Evolutionary conservation across 2,888 invertebrate species (phyloP).

Genomic region (Deilephila porcellus): DNA sequence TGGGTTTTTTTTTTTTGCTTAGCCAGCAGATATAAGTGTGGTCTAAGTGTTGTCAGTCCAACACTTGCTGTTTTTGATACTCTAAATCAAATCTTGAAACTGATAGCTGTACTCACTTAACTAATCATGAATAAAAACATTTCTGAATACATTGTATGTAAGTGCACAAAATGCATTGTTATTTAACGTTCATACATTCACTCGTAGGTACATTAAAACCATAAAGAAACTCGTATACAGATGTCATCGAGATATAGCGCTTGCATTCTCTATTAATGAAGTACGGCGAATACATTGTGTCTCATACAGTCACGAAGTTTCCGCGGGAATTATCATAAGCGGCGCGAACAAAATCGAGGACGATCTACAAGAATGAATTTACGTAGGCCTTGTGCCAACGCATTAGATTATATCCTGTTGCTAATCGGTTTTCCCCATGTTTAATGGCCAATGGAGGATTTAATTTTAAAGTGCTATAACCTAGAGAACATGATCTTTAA

Average conservation of each 20-base stretch:
- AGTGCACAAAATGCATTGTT: no score
- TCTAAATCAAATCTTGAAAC: no score
- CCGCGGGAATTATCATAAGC: constrained; percentile 15
- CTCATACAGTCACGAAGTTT: constrained; percentile 17
- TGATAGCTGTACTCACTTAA: no score
- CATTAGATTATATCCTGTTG: background rate
- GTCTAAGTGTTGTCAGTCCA: no score
- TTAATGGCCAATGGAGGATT: background rate
- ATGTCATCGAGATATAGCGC: background rate
- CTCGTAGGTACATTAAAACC: no score
- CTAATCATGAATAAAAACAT: no score
- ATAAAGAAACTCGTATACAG: background rate
- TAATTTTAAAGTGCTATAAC: background rate
- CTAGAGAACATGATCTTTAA: background rate
- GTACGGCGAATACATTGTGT: constrained; percentile 4
- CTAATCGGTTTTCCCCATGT: constrained; percentile 6
- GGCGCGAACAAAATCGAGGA: constrained; percentile 5
- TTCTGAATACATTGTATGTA: no score
- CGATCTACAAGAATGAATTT: constrained; percentile 16
- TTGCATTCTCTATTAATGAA: background rate
- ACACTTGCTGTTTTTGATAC: no score
- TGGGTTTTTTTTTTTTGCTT: no score
- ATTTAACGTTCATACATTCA: no score
- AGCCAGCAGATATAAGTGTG: no score
- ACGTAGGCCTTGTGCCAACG: constrained; percentile 17